phyloP scores from a whole-genome alignment of 2,888 invertebrate genomes.

The Leptopilina syphax region DNA sequence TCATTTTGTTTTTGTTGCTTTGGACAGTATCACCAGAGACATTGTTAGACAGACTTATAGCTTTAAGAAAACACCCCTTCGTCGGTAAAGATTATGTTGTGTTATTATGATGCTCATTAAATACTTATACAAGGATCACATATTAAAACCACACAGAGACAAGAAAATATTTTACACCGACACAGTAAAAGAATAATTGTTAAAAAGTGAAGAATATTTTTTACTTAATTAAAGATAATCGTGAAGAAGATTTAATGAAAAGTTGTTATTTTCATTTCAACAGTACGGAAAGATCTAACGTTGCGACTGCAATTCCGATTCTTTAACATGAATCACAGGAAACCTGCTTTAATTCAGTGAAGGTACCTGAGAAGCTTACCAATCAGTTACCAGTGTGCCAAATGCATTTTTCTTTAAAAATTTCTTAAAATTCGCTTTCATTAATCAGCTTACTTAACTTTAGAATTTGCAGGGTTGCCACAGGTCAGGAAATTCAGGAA shows the following conservation, averaged over 20 bases:
- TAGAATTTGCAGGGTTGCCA: no score
- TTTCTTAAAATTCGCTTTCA: slow-evolving; percentile 16
- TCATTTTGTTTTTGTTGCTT: slow-evolving; percentile 29
- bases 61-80: slow-evolving; percentile 11
- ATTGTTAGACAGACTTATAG: slow-evolving; percentile 18
- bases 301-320: slow-evolving; percentile 96
- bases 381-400: slow-evolving; percentile 25
- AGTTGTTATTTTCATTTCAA: slow-evolving; percentile 75
- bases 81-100: slow-evolving; percentile 10
- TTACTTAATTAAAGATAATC: slow-evolving; percentile 51
- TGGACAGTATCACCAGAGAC: slow-evolving; percentile 14
- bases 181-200: neutral
- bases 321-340: slow-evolving; percentile 95
- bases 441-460: slow-evolving; percentile 38
- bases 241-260: neutral
- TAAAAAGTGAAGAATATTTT: slow-evolving; percentile 31
- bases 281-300: slow-evolving; percentile 98
- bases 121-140: neutral
- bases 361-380: slow-evolving; percentile 60
- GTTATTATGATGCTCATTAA: slow-evolving; percentile 17
- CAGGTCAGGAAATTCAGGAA: no score
- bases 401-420: slow-evolving; percentile 18
- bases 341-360: slow-evolving; percentile 91
- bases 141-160: neutral
- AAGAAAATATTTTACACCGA: neutral